Conservation (phyloP, 2,113 vertebrate genomes). For the Rhadina sibilatrix region DNA sequence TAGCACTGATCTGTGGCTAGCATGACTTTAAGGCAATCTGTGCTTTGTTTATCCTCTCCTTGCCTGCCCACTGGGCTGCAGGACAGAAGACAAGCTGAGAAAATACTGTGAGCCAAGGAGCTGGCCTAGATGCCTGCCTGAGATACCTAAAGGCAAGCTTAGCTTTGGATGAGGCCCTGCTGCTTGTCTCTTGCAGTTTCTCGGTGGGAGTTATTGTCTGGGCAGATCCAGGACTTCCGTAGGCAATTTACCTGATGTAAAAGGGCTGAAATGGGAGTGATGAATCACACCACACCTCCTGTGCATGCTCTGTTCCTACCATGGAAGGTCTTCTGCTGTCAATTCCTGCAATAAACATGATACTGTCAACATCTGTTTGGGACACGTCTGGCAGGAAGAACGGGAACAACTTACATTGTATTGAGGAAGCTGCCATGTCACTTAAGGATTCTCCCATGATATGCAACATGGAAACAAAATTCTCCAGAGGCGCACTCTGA, state of each 20-base stretch:
- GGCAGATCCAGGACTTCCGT: not conserved
- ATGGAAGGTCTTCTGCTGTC: not conserved
- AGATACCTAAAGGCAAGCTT: not conserved
- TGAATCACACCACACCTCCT: not conserved
- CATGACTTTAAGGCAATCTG: not conserved
- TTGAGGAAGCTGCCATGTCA: not conserved
- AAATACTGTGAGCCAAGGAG: not conserved
- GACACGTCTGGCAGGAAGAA: not conserved
- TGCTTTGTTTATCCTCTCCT: not conserved
- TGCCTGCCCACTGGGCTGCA: not conserved
- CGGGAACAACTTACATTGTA: not conserved
- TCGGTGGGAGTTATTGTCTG: not conserved
- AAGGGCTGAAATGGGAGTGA: not conserved
- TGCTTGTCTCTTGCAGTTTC: not conserved
- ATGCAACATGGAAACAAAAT: not conserved
- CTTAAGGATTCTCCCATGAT: not conserved
- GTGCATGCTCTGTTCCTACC: not conserved
- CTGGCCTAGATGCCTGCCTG: not conserved
- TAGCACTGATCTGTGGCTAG: not conserved
- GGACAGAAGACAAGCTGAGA: not conserved
- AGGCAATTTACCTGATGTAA: not conserved
- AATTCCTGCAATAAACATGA: not conserved
- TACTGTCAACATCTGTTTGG: not conserved
- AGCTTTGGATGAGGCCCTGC: not conserved
- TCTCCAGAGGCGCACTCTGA: not conserved